These are phyloP conservation scores for Cryptotermes secundus DNA, from an alignment of 1,140 invertebrate genomes.

Conservation along the genomic window DNA sequence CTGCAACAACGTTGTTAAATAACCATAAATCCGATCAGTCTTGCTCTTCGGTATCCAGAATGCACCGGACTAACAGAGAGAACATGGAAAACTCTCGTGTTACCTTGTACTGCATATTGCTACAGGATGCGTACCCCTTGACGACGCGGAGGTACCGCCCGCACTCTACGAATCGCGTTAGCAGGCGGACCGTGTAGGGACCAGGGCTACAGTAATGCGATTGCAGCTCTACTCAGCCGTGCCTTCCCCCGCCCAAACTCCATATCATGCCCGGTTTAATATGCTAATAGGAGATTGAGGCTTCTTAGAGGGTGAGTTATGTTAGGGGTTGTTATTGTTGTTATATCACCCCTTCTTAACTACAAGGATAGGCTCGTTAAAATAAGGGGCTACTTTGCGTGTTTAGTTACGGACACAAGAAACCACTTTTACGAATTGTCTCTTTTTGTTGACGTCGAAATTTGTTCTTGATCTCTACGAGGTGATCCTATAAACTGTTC, in stretches of 20 bases:
- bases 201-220: not conserved
- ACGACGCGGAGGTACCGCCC: too few species aligned
- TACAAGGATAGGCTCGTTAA: not conserved
- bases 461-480: not conserved
- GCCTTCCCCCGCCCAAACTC: not conserved
- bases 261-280: constrained; percentile 20
- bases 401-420: not conserved
- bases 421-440: not conserved
- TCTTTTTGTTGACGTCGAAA: not conserved
- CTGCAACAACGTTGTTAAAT: too few species aligned
- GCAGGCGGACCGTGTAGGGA: not conserved
- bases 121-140: too few species aligned
- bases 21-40: too few species aligned
- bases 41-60: too few species aligned
- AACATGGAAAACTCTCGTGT: too few species aligned
- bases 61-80: too few species aligned
- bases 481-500: not conserved
- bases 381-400: not conserved
- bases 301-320: constrained; percentile 15
- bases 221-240: not conserved
- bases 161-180: too few species aligned
- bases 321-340: constrained; percentile 7
- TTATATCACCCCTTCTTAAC: not conserved
- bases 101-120: too few species aligned
- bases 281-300: constrained; percentile 16